Evolutionary conservation across 2,113 vertebrate species (phyloP).

Genomic region (Furnarius figulus): DNA sequence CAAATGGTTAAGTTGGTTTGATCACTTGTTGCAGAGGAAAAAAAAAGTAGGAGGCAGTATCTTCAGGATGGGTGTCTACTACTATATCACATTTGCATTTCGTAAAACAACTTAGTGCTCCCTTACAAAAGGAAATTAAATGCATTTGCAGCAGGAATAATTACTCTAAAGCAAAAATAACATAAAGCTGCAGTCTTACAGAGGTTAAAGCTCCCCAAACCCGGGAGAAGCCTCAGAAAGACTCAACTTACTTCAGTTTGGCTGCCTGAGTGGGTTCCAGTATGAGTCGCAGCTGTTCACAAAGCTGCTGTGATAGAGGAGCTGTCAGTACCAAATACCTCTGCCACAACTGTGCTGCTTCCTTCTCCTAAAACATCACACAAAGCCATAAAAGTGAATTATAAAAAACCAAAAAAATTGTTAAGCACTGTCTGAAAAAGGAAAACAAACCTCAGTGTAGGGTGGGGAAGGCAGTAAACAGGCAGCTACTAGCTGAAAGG

Average conservation of each 20-base stretch:
- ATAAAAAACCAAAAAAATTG: not conserved
- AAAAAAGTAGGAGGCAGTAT: not conserved
- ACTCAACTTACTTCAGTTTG: constrained; percentile 85
- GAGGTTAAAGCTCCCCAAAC: not conserved
- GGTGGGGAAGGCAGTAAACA: not conserved
- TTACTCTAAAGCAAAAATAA: not conserved
- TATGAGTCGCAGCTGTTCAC: constrained; percentile 94
- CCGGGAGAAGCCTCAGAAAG: not conserved
- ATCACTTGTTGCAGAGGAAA: not conserved
- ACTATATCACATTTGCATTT: not conserved
- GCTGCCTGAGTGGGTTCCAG: constrained; percentile 94
- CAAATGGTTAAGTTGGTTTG: not conserved
- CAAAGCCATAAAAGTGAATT: not conserved
- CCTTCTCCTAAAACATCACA: constrained; percentile 79
- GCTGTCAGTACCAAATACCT: constrained; percentile 89
- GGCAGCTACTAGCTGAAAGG: not conserved
- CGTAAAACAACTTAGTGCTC: not conserved
- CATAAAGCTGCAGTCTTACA: not conserved
- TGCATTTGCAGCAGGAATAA: not conserved
- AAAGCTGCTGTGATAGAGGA: constrained; percentile 93
- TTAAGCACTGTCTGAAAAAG: not conserved
- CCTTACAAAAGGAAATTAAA: not conserved
- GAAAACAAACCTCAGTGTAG: not conserved
- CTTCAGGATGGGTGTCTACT: not conserved
- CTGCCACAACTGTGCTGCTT: constrained; percentile 90